Conservation (phyloP, 2,797 vertebrate genomes). For the Lacerta agilis region DNA sequence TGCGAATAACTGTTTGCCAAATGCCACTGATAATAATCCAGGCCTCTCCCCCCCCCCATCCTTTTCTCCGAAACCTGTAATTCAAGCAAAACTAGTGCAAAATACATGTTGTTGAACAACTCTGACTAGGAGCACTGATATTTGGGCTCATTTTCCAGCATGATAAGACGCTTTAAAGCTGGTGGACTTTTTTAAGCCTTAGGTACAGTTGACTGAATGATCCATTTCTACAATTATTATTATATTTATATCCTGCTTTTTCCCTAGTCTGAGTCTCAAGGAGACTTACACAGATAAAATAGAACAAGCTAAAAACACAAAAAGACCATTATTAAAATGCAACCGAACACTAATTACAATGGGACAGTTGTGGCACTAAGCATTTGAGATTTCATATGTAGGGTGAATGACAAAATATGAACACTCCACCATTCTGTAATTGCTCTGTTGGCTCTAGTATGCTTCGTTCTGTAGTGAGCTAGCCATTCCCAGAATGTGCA, state of each 20-base stretch:
- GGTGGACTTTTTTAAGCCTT: neutral
- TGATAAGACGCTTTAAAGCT: neutral
- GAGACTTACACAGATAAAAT: no score
- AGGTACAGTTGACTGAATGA: neutral
- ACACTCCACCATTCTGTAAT: neutral
- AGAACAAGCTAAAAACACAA: no score
- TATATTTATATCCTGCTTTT: no score
- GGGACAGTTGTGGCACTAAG: neutral
- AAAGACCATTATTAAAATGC: no score
- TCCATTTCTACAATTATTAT: neutral
- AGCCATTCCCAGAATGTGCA: neutral
- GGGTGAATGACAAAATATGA: neutral
- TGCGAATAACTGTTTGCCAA: neutral
- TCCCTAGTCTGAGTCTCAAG: no score
- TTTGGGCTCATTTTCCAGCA: neutral
- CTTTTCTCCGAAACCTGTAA: neutral
- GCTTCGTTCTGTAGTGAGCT: neutral
- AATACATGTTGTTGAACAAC: neutral
- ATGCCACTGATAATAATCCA: neutral
- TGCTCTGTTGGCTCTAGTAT: neutral
- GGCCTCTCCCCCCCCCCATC: no score
- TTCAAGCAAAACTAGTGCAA: neutral
- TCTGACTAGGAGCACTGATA: neutral
- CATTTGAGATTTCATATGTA: neutral
- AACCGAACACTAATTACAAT: no score